phyloP scores from a whole-genome alignment of 2,113 vertebrate genomes.

The Ctenomys sociabilis region DNA sequence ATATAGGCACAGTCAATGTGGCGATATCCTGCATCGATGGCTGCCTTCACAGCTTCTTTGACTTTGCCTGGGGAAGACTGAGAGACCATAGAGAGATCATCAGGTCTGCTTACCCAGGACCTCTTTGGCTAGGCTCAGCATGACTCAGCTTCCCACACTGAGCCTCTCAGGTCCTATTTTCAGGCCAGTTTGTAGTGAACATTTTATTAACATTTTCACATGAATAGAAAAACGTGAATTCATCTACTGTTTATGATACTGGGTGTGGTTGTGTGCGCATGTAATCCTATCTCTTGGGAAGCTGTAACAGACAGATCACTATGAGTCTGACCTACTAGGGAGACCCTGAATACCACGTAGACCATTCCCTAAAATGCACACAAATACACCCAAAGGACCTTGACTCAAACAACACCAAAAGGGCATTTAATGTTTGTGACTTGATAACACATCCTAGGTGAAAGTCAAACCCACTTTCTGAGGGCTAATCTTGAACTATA shows the following conservation, averaged over 20 bases:
- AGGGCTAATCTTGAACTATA: not conserved
- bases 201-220: not conserved
- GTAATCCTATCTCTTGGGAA: too few relatives aligned
- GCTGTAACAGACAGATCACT: too few relatives aligned
- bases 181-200: too few relatives aligned
- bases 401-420: too few relatives aligned
- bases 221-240: not conserved
- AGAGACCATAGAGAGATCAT: not conserved
- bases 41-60: constrained; percentile 85
- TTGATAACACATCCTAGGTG: not conserved
- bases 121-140: rapidly evolving
- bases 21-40: constrained; percentile 87
- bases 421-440: not conserved
- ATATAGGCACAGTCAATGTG: constrained; percentile 88
- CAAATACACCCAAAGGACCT: too few relatives aligned
- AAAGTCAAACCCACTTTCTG: not conserved
- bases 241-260: not conserved
- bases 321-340: too few relatives aligned
- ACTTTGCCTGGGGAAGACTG: constrained; percentile 85
- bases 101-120: not conserved
- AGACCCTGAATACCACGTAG: too few relatives aligned
- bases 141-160: not conserved
- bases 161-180: not conserved
- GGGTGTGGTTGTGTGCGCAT: too few relatives aligned
- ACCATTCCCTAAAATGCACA: too few relatives aligned